Evolutionary conservation across 1,140 invertebrate genomes (phyloP).

Genomic region (Ganaspis sp.): DNA sequence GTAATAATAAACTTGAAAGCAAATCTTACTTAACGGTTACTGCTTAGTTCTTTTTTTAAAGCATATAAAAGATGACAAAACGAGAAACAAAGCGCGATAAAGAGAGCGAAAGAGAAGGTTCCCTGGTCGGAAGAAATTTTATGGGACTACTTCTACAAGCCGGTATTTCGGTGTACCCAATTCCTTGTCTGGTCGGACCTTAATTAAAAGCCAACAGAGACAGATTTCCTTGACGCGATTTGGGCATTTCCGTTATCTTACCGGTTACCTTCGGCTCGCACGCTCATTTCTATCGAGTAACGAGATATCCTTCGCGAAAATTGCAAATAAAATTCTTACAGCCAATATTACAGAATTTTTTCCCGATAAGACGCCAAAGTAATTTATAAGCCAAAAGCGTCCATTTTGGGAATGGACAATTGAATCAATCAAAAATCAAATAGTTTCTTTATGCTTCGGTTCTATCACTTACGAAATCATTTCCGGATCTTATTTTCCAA

Average conservation of each 20-base stretch:
- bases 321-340: too few relatives aligned
- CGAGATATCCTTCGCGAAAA: background rate
- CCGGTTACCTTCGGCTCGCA: background rate
- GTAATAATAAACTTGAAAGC: conserved; percentile 11
- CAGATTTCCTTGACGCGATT: conserved; percentile 51
- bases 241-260: conserved; percentile 51
- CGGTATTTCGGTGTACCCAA: conserved; percentile 51
- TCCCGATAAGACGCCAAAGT: too few relatives aligned
- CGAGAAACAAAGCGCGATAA: conserved; percentile 16
- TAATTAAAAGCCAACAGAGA: conserved; percentile 65
- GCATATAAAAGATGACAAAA: conserved; percentile 40
- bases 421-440: too few relatives aligned
- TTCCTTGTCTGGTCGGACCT: conserved; percentile 39
- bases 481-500: too few relatives aligned
- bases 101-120: conserved; percentile 30
- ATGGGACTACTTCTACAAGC: conserved; percentile 45
- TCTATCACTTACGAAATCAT: too few relatives aligned
- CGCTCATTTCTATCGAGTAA: background rate
- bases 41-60: conserved; percentile 1
- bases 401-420: too few relatives aligned
- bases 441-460: too few relatives aligned
- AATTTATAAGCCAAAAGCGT: too few relatives aligned
- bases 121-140: conserved; percentile 66
- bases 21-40: conserved; percentile 10
- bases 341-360: too few relatives aligned